Conservation (phyloP, 2,797 vertebrate genomes). For the Scleropages formosus region DNA sequence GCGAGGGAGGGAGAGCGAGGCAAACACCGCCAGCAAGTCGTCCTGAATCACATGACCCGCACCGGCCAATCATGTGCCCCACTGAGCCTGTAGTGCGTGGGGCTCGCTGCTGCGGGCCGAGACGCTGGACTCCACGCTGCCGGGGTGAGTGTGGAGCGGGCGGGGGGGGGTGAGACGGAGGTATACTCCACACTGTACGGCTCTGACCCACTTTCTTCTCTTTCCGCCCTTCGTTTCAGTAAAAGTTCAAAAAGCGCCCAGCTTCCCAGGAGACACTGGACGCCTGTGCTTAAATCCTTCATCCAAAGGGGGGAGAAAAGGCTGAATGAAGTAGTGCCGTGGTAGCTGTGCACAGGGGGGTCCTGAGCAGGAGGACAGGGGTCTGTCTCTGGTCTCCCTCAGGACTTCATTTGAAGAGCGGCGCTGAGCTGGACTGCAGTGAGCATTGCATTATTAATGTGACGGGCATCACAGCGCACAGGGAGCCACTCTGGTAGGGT, state of each 20-base stretch:
- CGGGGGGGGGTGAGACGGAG: not conserved
- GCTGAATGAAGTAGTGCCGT: too few relatives aligned
- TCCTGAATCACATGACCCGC: constrained; percentile 62
- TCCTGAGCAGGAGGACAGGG: too few relatives aligned
- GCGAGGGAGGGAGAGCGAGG: constrained; percentile 45
- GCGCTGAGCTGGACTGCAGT: too few relatives aligned
- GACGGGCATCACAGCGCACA: too few relatives aligned
- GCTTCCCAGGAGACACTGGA: not conserved
- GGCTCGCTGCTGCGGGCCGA: constrained; percentile 60
- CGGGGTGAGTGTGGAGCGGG: not conserved
- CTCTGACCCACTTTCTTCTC: not conserved
- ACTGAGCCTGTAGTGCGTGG: constrained; percentile 53
- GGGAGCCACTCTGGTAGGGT: too few relatives aligned
- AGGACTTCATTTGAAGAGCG: too few relatives aligned
- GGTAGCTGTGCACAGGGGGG: too few relatives aligned
- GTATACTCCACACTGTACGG: constrained; percentile 9
- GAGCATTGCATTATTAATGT: too few relatives aligned
- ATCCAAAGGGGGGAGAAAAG: too few relatives aligned
- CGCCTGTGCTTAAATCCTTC: not conserved
- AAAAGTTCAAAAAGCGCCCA: not conserved
- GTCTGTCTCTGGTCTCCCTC: too few relatives aligned
- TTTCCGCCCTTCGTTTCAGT: not conserved
- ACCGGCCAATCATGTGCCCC: constrained; percentile 60
- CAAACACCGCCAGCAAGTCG: constrained; percentile 52
- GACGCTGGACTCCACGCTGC: constrained; percentile 31